phyloP scores from a whole-genome alignment of 2,113 vertebrate species.

The Sula dactylatra region DNA sequence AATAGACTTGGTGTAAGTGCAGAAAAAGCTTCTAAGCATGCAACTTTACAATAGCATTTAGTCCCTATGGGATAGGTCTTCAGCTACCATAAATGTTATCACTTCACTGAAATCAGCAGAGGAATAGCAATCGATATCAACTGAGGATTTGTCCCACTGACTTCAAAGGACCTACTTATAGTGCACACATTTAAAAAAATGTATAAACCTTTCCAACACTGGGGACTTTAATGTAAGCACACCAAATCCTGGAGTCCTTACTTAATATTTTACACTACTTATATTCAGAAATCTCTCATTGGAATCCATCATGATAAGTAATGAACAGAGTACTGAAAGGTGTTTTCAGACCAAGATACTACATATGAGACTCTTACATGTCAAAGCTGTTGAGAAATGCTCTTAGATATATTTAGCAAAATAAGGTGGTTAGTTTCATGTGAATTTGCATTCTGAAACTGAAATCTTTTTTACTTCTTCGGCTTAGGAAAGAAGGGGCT shows the following conservation, averaged over 20 bases:
- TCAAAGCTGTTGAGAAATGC: background rate
- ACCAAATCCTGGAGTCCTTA: background rate
- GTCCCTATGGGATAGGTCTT: background rate
- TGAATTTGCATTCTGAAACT: background rate
- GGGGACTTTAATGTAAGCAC: background rate
- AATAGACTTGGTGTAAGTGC: background rate
- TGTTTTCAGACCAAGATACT: background rate
- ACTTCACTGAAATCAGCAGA: background rate
- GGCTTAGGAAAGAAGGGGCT: background rate
- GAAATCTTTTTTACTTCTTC: background rate
- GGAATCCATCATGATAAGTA: background rate
- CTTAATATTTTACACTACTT: background rate
- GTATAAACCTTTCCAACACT: background rate
- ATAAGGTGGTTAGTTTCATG: background rate
- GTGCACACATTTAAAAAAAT: background rate
- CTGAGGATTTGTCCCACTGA: conserved; percentile 10
- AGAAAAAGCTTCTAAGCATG: background rate
- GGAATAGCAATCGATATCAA: background rate
- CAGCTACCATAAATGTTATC: conserved; percentile 13
- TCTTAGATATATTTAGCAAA: background rate
- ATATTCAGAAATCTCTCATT: background rate
- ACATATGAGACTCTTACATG: background rate
- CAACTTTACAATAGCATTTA: conserved; percentile 13
- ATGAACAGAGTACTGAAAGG: background rate
- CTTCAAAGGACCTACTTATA: background rate